Base-by-base conservation (phyloP, 2,113 vertebrate genomes). In the Seriola quinqueradiata region DNA sequence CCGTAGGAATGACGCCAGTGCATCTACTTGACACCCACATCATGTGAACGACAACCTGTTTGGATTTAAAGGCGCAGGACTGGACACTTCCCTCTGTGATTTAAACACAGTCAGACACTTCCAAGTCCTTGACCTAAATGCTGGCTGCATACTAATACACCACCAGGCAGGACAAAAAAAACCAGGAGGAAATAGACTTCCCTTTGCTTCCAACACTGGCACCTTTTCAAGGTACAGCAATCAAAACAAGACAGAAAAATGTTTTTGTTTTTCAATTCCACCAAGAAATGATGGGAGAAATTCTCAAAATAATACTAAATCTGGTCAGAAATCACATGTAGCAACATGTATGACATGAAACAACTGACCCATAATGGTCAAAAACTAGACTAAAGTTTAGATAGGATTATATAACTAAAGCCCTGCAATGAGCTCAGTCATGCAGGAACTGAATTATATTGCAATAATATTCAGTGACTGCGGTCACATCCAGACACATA, bases 111-210 rank as follows among this genome's bases (percentile, higher is more conserved):
- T 32, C 82, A 79, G 67, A 52, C 82, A 63, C 74, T 67, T 80
- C 74, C 71, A 70, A 80, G 85, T 71, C 77, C 73, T 83, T 78
- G 86, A 86, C 91, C 84, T 63, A 32, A 79, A 91, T 79, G 66
- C 78, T 19, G 73, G 66, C 85, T 76, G 89, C 81, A 83, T 87
- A 77, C 80, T 67, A 77, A 90, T 32, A 52, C 48, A 57, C 55
- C 59, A 52, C 8, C 71, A 74, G 28, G 75, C 42, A 48, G 58
- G 32, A 40, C 14, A 42, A 54, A 25, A 32, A 10, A n/a, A 14
- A 59, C 25, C 21, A 38, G n/a, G 42, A 44, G 42, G 40, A 57
- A 58, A 59, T 7, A 9, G 61, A 42, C 63, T 80, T 81, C 17
- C 69, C 17, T 80, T 81, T 66, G 75, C 54, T 69, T 65, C 48